Conservation (phyloP, 1,140 invertebrate species). For the Pectinophora gossypiella region DNA sequence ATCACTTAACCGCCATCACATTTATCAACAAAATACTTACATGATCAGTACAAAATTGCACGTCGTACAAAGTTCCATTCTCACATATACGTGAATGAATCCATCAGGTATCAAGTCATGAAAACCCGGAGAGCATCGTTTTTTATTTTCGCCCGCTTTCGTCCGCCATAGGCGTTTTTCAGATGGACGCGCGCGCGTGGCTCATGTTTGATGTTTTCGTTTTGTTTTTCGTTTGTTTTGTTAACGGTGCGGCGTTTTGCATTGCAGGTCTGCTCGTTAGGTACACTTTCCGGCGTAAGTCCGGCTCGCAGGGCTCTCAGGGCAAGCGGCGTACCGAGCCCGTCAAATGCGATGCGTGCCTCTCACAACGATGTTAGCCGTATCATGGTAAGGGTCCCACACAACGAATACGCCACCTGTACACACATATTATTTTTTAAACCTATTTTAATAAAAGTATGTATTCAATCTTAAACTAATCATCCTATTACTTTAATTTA, state of each 20-base stretch:
- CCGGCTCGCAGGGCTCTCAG: slow-evolving; percentile 71
- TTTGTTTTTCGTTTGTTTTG: slow-evolving; percentile 56
- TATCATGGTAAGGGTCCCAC: slow-evolving; percentile 65
- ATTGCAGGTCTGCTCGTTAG: slow-evolving; percentile 77
- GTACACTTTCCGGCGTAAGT: slow-evolving; percentile 76
- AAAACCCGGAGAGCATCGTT: slow-evolving; percentile 42
- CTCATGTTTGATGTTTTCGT: slow-evolving; percentile 47
- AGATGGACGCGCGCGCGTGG: slow-evolving; percentile 62
- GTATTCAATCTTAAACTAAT: background rate
- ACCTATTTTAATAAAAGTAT: background rate
- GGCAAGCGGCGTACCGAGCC: slow-evolving; percentile 65
- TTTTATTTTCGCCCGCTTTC: slow-evolving; percentile 55
- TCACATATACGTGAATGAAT: slow-evolving; percentile 50
- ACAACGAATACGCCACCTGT: slow-evolving; percentile 9
- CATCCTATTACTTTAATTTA: slow-evolving; percentile 22
- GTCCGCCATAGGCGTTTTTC: slow-evolving; percentile 60
- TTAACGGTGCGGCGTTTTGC: slow-evolving; percentile 72
- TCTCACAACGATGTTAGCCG: slow-evolving; percentile 74
- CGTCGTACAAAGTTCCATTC: slow-evolving; percentile 33
- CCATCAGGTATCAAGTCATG: slow-evolving; percentile 46
- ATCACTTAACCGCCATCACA: too few species aligned
- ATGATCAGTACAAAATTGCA: slow-evolving; percentile 29
- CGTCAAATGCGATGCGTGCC: slow-evolving; percentile 73
- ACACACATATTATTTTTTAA: too few species aligned
- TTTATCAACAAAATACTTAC: slow-evolving; percentile 24